Percentiles rank a stretch among this genome's conserved stretches.
Evolutionary conservation across 2,113 vertebrate genomes (phyloP).

Genomic region (Psettodes erumei): DNA sequence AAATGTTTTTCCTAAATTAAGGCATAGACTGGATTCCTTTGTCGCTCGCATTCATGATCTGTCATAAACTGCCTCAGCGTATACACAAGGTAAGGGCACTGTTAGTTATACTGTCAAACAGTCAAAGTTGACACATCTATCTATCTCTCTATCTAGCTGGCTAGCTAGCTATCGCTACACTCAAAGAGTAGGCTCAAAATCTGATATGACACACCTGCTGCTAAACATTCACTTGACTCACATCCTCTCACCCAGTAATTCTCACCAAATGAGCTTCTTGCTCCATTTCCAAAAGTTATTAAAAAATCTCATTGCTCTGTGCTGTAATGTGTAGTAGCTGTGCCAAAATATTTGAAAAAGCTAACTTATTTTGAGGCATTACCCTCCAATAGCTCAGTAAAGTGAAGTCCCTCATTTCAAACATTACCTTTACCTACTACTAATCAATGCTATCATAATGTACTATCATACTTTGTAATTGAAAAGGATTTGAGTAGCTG

Average conservation of each 20-base stretch:
- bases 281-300: background rate
- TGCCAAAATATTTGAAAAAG: background rate
- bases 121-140: constrained; percentile 41
- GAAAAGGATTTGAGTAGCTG: constrained; percentile 1
- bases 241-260: constrained; percentile 27
- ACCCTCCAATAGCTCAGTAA: background rate
- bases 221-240: constrained; percentile 15
- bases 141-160: too few species aligned
- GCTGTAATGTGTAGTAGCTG: background rate
- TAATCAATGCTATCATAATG: background rate
- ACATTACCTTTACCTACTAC: background rate
- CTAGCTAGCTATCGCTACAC: too few species aligned
- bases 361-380: background rate
- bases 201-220: constrained; percentile 7
- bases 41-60: constrained; percentile 13
- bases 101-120: too few species aligned
- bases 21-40: constrained; percentile 30
- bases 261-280: constrained; percentile 28
- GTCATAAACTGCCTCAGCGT: constrained; percentile 14
- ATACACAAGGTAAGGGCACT: too few species aligned
- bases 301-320: constrained; percentile 8
- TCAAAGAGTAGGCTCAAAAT: constrained; percentile 34
- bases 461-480: background rate
- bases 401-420: background rate
- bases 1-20: background rate